Evolutionary conservation across 1,140 invertebrate genomes (phyloP), one percentile per base, ranked within the genome.

Genomic region (Anoplophora glabripennis): DNA sequence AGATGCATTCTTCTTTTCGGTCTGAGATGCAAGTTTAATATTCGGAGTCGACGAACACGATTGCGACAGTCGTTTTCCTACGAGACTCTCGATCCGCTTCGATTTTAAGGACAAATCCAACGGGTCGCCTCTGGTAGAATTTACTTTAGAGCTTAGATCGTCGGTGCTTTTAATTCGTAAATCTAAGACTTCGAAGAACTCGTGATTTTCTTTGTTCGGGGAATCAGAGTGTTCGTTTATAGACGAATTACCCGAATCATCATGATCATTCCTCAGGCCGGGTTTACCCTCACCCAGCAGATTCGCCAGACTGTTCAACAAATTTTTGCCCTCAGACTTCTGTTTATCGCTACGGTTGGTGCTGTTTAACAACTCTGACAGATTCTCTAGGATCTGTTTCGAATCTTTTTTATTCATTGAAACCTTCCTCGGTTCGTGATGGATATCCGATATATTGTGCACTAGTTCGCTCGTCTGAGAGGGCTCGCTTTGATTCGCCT

Each of bases 241-340:
- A 12, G 61, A 63, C 12, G 61, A 63, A 53, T 63, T 56, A 4
- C 61, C 61, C 9, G 61, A 63, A 59, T 63, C 61, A 18, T 59
- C 57, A 21, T 35, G 34, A 37, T 53, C 18, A 11, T 28, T 15
- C 9, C 48, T 33, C 12, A 37, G 21, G 10, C 40, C 55, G 14
- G 41, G 36, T 3, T 17, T 35, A 48, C 42, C 36, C n/a, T 48
- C 17, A 37, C 42, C 52, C 4, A 63, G 47, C 9, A 63, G 59
- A 47, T 59, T 45, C 9, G 56, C 57, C 17, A 63, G 53, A 48
- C 45, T 59, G 17, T 18, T 55, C 4, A 63, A 34, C 14, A 63
- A 49, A 17, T 59, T 53, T 47, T 45, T 45, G 12, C 61, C 61
- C 47, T 63, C 55, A 15, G n/a, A 55, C 17, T 44, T 59, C n/a